Evolutionary conservation across 2,888 invertebrate genomes (phyloP), one percentile per base, ranked within the genome.

Genomic region (Apodemia mormo): DNA sequence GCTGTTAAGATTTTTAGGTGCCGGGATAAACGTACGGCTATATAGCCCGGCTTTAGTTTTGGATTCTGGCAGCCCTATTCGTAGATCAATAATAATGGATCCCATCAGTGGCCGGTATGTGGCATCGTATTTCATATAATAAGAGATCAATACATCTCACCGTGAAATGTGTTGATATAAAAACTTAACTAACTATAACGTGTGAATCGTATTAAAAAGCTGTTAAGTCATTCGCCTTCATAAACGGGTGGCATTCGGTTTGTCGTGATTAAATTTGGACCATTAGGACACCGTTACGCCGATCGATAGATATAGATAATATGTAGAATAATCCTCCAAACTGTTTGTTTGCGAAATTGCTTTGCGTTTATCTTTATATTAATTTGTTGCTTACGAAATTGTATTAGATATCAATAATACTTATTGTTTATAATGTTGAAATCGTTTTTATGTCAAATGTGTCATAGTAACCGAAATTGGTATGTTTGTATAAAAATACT

Each of bases 131-230:
- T 92, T 91, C 89, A 91, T 92, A 92, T 90, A 92, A 92, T 92
- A 92, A 90, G 90, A 89, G 82, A 89, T 90, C 86, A 89, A 93
- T 91, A 90, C 90, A 85, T 88, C 89, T 87, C 83, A 90, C 92
- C 92, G 93, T 93, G 93, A 93, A 92, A 93, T 91, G 92, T 90
- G 85, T 85, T 87, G 89, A 85, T 87, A 91, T 83, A 93, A 93
- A 92, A 93, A 93, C 91, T 91, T 89, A 90, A 90, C 92, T 90
- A 89, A 90, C 89, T 91, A 93, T 92, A 92, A 93, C 93, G 92
- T 93, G 93, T 93, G 93, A 93, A 93, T 91, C 92, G 92, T 92
- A 93, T 93, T 92, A 93, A 92, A 93, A 93, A 92, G 84, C 80
- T 93, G 93, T 92, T 89, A 84, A 93, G 93, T 93, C 93, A 93